These are phyloP conservation scores for Xenopus borealis DNA, from an alignment of 2,113 vertebrate genomes.

Conservation along the genomic window DNA sequence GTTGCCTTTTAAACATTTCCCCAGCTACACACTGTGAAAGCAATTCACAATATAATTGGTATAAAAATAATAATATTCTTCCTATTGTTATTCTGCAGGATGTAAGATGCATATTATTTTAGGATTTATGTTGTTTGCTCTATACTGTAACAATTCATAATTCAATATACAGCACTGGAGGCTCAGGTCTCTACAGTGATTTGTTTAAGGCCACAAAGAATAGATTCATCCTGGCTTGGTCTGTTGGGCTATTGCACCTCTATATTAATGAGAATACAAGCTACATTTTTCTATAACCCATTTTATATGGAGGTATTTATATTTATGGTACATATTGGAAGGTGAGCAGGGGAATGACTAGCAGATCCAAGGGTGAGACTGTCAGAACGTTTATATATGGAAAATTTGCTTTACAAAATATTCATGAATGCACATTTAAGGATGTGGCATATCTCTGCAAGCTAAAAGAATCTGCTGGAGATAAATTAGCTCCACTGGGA, in stretches of 20 bases:
- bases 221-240: background rate
- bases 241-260: background rate
- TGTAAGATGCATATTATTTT: no score
- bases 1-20: no score
- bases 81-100: no score
- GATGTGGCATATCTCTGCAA: background rate
- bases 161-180: background rate
- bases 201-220: background rate
- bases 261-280: background rate
- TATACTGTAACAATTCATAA: background rate
- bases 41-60: no score
- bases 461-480: background rate
- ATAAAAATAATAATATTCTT: no score
- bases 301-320: background rate
- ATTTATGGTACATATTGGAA: background rate
- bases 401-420: background rate
- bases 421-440: background rate
- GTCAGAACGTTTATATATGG: background rate
- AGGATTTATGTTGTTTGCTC: no score
- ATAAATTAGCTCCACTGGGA: background rate
- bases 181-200: background rate
- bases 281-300: background rate
- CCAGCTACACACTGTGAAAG: no score
- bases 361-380: background rate
- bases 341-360: background rate